Conservation (phyloP, 2,888 invertebrate genomes). For the Cataglyphis albicans region DNA sequence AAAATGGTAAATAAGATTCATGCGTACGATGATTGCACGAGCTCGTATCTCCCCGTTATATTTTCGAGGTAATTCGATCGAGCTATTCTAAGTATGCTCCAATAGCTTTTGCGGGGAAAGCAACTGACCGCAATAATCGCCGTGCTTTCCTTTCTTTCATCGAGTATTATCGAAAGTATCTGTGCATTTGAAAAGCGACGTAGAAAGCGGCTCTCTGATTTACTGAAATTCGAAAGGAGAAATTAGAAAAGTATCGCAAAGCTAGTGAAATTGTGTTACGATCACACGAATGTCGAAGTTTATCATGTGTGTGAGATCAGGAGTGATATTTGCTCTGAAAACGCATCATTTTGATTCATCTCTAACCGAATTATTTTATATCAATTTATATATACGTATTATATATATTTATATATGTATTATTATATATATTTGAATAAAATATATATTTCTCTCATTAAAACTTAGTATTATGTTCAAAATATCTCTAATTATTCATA, state of each 20-base stretch:
- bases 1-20: neutral
- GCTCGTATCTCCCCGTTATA: slow-evolving; percentile 10
- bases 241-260: slow-evolving; percentile 8
- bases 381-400: neutral
- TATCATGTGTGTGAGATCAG: neutral
- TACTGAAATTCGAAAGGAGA: slow-evolving; percentile 15
- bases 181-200: slow-evolving; percentile 2
- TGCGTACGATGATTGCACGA: slow-evolving; percentile 10
- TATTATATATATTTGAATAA: too few species aligned
- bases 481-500: neutral
- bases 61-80: slow-evolving; percentile 20
- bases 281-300: neutral
- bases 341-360: neutral
- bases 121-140: neutral
- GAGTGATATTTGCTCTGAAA: neutral
- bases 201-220: slow-evolving; percentile 24
- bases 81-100: slow-evolving; percentile 10
- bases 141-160: slow-evolving; percentile 30
- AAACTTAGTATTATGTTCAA: neutral
- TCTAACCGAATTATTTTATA: neutral
- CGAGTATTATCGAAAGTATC: slow-evolving; percentile 35
- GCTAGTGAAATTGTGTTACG: neutral
- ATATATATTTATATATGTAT: too few species aligned
- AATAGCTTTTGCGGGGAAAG: slow-evolving; percentile 43
- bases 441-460: too few species aligned